phyloP scores from a whole-genome alignment of 1,140 invertebrate species.

The Drosophila tani region DNA sequence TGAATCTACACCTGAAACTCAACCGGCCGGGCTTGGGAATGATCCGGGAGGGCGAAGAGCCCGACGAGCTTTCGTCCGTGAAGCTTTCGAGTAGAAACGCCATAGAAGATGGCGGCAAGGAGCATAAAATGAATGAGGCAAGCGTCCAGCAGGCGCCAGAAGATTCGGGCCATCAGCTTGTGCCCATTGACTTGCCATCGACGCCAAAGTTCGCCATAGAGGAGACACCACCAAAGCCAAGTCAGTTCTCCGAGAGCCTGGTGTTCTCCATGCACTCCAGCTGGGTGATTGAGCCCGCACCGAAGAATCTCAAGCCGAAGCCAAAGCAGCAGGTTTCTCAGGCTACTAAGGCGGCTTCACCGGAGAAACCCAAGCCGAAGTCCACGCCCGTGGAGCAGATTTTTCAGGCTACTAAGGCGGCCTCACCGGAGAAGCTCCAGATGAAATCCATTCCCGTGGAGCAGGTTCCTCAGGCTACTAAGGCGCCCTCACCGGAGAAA shows the following conservation, averaged over 20 bases:
- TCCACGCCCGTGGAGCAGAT: not conserved
- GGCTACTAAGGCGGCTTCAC: not conserved
- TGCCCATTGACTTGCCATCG: conserved; percentile 10
- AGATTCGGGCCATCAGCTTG: not conserved
- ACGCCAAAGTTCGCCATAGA: not conserved
- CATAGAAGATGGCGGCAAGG: not conserved
- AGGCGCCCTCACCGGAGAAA: not conserved
- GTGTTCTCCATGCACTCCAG: conserved; percentile 10
- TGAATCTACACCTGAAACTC: conserved; percentile 50
- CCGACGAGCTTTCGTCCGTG: not conserved
- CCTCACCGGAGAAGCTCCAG: not conserved
- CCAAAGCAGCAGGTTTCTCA: not conserved
- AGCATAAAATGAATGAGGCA: not conserved
- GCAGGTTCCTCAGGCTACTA: not conserved
- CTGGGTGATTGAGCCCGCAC: conserved; percentile 10
- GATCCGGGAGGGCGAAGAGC: not conserved
- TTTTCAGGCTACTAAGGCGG: not conserved
- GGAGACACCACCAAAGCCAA: not conserved
- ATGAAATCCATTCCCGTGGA: too few species aligned
- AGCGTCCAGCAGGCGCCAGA: not conserved
- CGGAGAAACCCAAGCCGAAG: not conserved
- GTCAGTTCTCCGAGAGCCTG: not conserved
- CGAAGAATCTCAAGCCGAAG: not conserved
- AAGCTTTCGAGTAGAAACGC: not conserved
- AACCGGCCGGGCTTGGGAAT: conserved; percentile 8